Evolutionary conservation across 2,888 invertebrate species (phyloP).

Genomic region (Zaprionus obscuricornis): DNA sequence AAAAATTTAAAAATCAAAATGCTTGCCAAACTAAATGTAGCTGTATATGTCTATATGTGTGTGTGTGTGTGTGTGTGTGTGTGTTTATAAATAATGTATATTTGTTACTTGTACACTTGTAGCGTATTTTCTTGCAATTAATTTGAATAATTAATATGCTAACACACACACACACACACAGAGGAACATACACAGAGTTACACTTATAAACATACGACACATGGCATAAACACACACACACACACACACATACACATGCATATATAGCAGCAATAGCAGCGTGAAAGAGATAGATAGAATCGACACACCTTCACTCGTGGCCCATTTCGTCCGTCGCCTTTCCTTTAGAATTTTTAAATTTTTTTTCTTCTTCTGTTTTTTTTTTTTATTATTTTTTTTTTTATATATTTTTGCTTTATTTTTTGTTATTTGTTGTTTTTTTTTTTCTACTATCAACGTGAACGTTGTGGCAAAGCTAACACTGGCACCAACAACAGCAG

Average conservation of each 20-base stretch:
- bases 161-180: slow-evolving; percentile 27
- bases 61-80: background rate
- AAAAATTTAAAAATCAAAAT: too few species aligned
- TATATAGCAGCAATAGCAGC: too few species aligned
- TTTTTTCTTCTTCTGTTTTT: slow-evolving; percentile 18
- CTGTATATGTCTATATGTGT: too few species aligned
- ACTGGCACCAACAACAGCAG: too few species aligned
- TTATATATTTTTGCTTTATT: slow-evolving; percentile 28
- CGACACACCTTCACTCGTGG: slow-evolving; percentile 72
- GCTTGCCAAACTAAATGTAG: too few species aligned
- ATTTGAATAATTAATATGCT: slow-evolving; percentile 74
- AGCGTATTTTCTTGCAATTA: slow-evolving; percentile 64
- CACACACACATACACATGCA: slow-evolving; percentile 2
- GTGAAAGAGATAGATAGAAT: slow-evolving; percentile 21
- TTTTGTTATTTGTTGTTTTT: slow-evolving; percentile 4
- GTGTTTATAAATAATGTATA: slow-evolving; percentile 20
- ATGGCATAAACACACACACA: slow-evolving; percentile 20
- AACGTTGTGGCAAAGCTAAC: slow-evolving; percentile 59
- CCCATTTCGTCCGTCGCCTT: slow-evolving; percentile 61
- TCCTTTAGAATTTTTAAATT: slow-evolving; percentile 64
- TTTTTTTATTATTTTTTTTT: slow-evolving; percentile 14
- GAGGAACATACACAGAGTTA: slow-evolving; percentile 13
- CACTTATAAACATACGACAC: background rate
- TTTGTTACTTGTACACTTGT: slow-evolving; percentile 33
- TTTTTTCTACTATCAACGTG: slow-evolving; percentile 38